A percentile compares a stretch with the other conserved stretches of the same genome.
These are phyloP conservation scores for Epinotia demarniana DNA, from an alignment of 2,888 invertebrate genomes.

Conservation along the genomic window DNA sequence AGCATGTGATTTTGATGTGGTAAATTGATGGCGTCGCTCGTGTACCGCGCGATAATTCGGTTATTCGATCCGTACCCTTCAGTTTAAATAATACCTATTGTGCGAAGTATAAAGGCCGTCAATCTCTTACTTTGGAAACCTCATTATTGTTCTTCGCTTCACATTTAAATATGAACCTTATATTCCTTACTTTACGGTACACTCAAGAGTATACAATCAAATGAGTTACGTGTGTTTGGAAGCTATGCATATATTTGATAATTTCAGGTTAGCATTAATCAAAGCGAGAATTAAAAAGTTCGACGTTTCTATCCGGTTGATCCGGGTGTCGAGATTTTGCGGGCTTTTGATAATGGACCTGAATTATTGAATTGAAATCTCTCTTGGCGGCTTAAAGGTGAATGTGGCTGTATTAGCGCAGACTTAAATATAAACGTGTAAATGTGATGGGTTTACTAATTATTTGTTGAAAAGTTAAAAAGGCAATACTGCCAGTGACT, in stretches of 20 bases:
- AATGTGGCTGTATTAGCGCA: background rate
- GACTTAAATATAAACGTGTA: too few species aligned
- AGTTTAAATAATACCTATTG: constrained; percentile 30
- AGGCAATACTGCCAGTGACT: too few species aligned
- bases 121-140: background rate
- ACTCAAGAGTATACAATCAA: background rate
- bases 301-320: constrained; percentile 23
- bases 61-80: constrained; percentile 29
- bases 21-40: constrained; percentile 7
- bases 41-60: constrained; percentile 21
- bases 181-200: background rate
- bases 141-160: background rate
- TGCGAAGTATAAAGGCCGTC: constrained; percentile 13
- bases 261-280: constrained; percentile 31
- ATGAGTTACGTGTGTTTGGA: background rate
- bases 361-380: constrained; percentile 10
- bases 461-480: too few species aligned
- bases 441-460: too few species aligned
- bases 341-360: constrained; percentile 7
- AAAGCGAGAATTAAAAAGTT: constrained; percentile 34
- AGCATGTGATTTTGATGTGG: background rate
- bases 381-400: constrained; percentile 8
- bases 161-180: constrained; percentile 2
- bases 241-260: constrained; percentile 15
- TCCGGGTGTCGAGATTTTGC: constrained; percentile 18